These are phyloP conservation scores for Pantherophis vulpinus DNA, from an alignment of 2,797 vertebrate species.

Conservation along the genomic window DNA sequence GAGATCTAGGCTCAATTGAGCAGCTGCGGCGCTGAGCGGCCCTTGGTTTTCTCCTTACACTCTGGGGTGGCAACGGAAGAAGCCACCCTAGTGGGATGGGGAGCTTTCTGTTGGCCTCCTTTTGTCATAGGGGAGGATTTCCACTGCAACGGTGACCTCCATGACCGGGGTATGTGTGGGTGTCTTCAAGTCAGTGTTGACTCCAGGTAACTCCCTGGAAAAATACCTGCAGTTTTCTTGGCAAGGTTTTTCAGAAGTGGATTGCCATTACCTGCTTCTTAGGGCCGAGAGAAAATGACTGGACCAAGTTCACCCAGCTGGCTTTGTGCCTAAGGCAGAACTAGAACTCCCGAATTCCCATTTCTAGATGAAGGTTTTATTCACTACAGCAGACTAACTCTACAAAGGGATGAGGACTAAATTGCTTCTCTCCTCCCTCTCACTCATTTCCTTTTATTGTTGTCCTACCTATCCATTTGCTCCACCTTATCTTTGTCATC, in stretches of 20 bases:
- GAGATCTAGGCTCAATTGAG: not conserved
- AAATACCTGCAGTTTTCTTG: not conserved
- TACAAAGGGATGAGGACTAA: not conserved
- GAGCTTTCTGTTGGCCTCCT: not conserved
- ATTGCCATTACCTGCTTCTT: not conserved
- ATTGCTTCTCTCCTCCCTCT: not conserved
- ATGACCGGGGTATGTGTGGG: rapidly evolving
- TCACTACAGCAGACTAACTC: not conserved
- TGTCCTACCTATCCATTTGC: not conserved
- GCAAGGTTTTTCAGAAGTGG: not conserved
- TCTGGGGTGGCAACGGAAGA: not conserved
- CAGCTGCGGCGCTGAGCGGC: not conserved
- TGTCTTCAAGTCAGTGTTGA: not conserved
- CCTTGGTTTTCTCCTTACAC: not conserved
- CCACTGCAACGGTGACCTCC: not conserved
- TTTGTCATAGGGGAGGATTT: not conserved
- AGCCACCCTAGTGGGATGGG: not conserved
- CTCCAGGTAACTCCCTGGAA: not conserved
- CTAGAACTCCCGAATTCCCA: not conserved
- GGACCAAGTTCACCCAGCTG: not conserved
- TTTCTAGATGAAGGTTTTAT: not conserved
- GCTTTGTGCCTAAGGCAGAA: not conserved
- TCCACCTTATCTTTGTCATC: not conserved
- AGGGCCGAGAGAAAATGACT: not conserved
- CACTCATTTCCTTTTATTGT: not conserved